Conservation (phyloP, 2,888 invertebrate species). For the Rutpela maculata region DNA sequence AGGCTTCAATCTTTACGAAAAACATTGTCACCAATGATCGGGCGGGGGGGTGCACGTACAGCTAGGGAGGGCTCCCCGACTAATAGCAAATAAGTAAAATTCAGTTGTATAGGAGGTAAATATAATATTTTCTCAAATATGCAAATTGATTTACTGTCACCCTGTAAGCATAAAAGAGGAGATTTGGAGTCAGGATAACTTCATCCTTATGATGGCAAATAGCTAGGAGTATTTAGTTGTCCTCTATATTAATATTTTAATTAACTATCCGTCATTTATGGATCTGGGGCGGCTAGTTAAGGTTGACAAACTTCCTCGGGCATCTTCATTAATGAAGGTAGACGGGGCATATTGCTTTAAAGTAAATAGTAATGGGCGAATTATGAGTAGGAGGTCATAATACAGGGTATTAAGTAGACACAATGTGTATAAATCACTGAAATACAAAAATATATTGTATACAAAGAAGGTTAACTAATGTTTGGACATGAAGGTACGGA, state of each 20-base stretch:
- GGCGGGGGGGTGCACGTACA: too few species aligned
- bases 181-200: background rate
- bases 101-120: too few species aligned
- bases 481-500: too few species aligned
- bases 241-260: constrained; percentile 27
- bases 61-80: too few species aligned
- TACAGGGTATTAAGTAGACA: background rate
- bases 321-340: constrained; percentile 19
- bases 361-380: background rate
- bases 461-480: too few species aligned
- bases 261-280: constrained; percentile 19
- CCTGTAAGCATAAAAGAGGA: background rate
- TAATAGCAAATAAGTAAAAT: too few species aligned
- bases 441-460: too few species aligned
- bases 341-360: constrained; percentile 13
- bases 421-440: background rate
- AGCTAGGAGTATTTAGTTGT: background rate
- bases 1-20: too few species aligned
- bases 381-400: constrained; percentile 2
- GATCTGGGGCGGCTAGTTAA: constrained; percentile 25
- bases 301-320: constrained; percentile 16
- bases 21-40: too few species aligned
- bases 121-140: background rate
- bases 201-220: background rate
- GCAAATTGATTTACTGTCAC: background rate